phyloP scores from a whole-genome alignment of 2,888 invertebrate genomes.

The Troilus luridus region DNA sequence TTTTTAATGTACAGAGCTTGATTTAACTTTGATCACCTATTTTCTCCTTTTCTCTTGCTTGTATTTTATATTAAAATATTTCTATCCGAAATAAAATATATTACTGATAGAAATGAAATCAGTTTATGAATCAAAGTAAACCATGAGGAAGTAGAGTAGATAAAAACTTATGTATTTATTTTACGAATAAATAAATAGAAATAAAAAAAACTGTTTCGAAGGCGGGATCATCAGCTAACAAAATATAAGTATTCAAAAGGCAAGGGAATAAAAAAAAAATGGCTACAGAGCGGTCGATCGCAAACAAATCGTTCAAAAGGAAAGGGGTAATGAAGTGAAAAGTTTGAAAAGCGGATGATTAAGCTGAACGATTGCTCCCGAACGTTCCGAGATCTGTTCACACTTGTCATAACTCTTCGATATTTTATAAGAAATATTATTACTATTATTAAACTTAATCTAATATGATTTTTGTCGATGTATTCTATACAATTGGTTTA shows the following conservation, averaged over 20 bases:
- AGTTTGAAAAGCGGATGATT: constrained; percentile 22
- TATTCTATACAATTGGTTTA: too few species aligned
- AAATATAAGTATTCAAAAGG: not conserved
- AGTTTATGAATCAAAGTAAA: too few species aligned
- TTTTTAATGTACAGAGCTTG: too few species aligned
- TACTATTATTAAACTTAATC: not conserved
- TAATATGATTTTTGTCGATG: too few species aligned
- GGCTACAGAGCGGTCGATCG: not conserved
- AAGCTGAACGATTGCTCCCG: not conserved
- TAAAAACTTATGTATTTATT: not conserved
- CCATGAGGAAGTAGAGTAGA: not conserved
- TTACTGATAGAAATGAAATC: too few species aligned
- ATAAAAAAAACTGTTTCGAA: not conserved
- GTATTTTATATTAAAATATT: too few species aligned
- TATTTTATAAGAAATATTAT: not conserved
- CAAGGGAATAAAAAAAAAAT: not conserved
- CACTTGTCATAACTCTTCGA: not conserved
- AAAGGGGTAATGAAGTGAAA: not conserved
- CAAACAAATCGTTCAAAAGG: constrained; percentile 7
- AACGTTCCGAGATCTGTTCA: not conserved
- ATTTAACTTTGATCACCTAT: too few species aligned
- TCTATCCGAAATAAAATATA: too few species aligned
- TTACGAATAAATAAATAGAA: not conserved
- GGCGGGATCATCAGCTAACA: not conserved
- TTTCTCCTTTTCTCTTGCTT: too few species aligned